Evolutionary conservation across 2,888 invertebrate genomes (phyloP).

Genomic region (Latheticus oryzae): DNA sequence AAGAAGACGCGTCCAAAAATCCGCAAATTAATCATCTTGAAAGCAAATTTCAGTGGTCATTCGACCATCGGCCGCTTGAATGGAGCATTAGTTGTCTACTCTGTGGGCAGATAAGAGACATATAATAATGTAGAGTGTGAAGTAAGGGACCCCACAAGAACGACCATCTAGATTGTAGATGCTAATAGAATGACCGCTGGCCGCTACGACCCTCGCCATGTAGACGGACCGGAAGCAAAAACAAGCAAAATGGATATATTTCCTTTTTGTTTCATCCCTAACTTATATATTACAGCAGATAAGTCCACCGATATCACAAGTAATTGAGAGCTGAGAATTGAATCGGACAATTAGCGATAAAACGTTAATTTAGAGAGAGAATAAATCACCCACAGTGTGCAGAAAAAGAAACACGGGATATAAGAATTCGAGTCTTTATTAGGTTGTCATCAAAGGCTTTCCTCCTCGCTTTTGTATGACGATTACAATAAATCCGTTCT

Average conservation of each 20-base stretch:
- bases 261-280: constrained; percentile 63
- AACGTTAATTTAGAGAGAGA: constrained; percentile 45
- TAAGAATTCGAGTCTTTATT: too few species aligned
- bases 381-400: too few species aligned
- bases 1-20: background rate
- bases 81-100: constrained; percentile 23
- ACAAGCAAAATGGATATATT: constrained; percentile 66
- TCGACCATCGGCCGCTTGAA: constrained; percentile 10
- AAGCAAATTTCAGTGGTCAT: constrained; percentile 13
- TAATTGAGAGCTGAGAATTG: constrained; percentile 61
- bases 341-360: constrained; percentile 60
- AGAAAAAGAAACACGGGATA: too few species aligned
- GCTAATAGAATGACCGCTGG: constrained; percentile 67
- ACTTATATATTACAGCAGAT: constrained; percentile 62
- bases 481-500: too few species aligned
- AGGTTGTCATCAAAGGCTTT: too few species aligned
- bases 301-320: constrained; percentile 58
- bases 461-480: too few species aligned
- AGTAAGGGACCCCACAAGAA: constrained; percentile 63
- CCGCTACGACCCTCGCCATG: constrained; percentile 57
- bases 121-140: constrained; percentile 61
- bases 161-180: constrained; percentile 67
- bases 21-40: constrained; percentile 14
- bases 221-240: constrained; percentile 63
- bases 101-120: constrained; percentile 45